Evolutionary conservation across 2,113 vertebrate genomes (phyloP).

Genomic region (Donacobius atricapilla): DNA sequence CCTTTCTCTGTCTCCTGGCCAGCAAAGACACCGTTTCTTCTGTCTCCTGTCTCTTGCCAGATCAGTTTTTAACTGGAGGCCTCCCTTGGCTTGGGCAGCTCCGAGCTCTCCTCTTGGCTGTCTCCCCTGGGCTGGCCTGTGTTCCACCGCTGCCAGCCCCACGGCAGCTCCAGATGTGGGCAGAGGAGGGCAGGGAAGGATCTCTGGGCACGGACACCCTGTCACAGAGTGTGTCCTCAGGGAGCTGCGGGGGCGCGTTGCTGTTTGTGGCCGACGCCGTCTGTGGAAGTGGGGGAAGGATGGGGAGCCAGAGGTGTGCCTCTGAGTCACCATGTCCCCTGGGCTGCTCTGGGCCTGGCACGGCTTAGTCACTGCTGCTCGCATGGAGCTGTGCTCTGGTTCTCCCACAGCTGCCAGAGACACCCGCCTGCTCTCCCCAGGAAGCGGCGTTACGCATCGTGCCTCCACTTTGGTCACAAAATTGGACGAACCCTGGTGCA

Average conservation of each 20-base stretch:
- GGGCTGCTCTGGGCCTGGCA: neutral
- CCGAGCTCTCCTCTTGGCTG: neutral
- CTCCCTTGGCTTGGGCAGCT: neutral
- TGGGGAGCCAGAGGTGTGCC: neutral
- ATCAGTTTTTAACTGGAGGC: fast-evolving
- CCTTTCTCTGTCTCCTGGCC: neutral
- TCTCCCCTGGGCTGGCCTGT: fast-evolving
- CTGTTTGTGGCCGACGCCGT: neutral
- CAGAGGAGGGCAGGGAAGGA: neutral
- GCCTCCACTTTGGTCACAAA: fast-evolving
- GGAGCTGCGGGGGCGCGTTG: fast-evolving
- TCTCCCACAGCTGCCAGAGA: fast-evolving
- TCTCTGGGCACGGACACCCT: neutral
- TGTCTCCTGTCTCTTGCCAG: neutral
- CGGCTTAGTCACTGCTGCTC: fast-evolving
- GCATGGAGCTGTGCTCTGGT: neutral
- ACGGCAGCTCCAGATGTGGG: neutral
- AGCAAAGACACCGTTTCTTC: neutral
- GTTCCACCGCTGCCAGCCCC: neutral
- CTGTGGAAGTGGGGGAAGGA: fast-evolving
- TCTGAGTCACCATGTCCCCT: neutral
- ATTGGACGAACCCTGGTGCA: no score
- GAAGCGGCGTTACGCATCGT: fast-evolving
- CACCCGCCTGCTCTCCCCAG: neutral
- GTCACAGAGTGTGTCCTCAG: neutral